Percentiles rank a stretch among this genome's conserved stretches.
These are phyloP conservation scores for Stenopsyche tienmushanensis DNA, from an alignment of 1,140 invertebrate species.

Conservation along the genomic window DNA sequence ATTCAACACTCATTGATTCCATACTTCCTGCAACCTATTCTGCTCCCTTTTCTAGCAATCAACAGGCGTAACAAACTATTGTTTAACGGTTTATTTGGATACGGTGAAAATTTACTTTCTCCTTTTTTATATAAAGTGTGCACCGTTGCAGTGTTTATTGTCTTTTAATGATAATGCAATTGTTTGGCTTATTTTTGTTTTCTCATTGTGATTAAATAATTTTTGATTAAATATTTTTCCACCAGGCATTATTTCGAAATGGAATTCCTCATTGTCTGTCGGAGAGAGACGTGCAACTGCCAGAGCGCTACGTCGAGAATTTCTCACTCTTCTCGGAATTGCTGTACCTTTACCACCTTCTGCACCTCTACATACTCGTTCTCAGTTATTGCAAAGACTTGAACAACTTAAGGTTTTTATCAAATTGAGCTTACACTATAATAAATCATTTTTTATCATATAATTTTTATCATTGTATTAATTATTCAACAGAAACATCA, in stretches of 20 bases:
- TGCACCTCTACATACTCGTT: slow-evolving; percentile 45
- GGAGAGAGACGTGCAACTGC: slow-evolving; percentile 48
- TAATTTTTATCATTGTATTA: neutral
- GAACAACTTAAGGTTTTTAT: slow-evolving; percentile 50
- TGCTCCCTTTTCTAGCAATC: neutral
- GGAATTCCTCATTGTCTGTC: slow-evolving; percentile 50
- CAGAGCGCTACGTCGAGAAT: slow-evolving; percentile 50
- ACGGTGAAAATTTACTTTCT: slow-evolving; percentile 2
- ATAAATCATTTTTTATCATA: neutral
- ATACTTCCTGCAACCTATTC: neutral
- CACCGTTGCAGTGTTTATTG: neutral
- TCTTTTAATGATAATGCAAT: neutral
- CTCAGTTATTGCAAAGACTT: slow-evolving; percentile 51
- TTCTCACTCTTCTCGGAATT: slow-evolving; percentile 50
- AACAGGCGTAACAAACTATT: neutral
- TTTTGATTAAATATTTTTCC: slow-evolving; percentile 4
- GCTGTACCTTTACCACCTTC: slow-evolving; percentile 42
- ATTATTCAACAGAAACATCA: slow-evolving; percentile 60
- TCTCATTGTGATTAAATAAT: slow-evolving; percentile 5
- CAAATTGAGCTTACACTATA: neutral
- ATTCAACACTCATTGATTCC: neutral
- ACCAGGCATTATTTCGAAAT: slow-evolving; percentile 49
- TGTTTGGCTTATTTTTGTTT: no score
- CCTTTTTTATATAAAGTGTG: neutral
- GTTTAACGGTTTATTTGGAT: neutral